These are phyloP conservation scores for Crepidodera aurea DNA, from an alignment of 2,888 invertebrate genomes.

Conservation along the genomic window DNA sequence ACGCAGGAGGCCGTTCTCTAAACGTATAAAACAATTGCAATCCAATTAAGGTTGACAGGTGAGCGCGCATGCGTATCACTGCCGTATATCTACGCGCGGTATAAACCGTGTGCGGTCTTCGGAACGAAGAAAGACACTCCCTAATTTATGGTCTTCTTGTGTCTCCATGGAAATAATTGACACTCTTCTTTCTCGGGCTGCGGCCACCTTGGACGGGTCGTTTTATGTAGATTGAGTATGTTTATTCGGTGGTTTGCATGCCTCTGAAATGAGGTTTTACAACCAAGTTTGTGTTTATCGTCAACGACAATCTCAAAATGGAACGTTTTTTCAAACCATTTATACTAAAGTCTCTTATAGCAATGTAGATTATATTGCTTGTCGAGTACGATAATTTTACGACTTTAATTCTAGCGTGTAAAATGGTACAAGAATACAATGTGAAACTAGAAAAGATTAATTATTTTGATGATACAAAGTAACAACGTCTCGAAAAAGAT, in stretches of 20 bases:
- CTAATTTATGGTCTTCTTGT: conserved; percentile 58
- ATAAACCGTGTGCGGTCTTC: conserved; percentile 56
- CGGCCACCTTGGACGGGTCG: conserved; percentile 48
- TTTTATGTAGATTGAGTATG: conserved; percentile 30
- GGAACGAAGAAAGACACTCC: conserved; percentile 47
- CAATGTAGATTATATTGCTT: neutral
- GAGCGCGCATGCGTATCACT: conserved; percentile 53
- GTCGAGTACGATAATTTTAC: no score
- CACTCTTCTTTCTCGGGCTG: conserved; percentile 47
- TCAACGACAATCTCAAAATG: conserved; percentile 15
- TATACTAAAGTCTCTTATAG: neutral
- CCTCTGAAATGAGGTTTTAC: conserved; percentile 28
- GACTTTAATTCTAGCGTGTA: no score
- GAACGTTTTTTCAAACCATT: conserved; percentile 10
- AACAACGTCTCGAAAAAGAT: no score
- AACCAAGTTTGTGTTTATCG: conserved; percentile 19
- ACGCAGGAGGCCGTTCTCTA: conserved; percentile 40
- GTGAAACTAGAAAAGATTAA: no score
- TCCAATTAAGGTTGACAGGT: conserved; percentile 42
- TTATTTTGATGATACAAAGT: no score
- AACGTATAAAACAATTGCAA: conserved; percentile 44
- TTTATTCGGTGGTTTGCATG: conserved; percentile 28
- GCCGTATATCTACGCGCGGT: conserved; percentile 36
- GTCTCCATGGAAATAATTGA: conserved; percentile 54
- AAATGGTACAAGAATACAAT: no score